These are phyloP conservation scores for Therioaphis trifolii DNA, from an alignment of 2,888 invertebrate genomes.

Conservation along the genomic window DNA sequence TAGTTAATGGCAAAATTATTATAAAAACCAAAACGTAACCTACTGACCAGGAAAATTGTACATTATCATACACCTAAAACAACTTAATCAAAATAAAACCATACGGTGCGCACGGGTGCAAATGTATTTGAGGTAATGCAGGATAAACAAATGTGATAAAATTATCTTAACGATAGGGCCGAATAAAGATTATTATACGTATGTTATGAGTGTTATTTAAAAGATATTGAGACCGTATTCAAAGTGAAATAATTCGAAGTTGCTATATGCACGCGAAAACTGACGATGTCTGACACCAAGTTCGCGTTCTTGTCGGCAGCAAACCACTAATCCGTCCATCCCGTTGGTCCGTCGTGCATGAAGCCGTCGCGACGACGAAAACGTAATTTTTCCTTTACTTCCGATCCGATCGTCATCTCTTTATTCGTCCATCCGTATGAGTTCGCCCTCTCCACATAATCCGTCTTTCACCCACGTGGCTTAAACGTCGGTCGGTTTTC, in stretches of 20 bases:
- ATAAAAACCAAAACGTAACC: slow-evolving; percentile 36
- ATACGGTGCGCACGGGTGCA: too few species aligned
- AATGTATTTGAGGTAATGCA: too few species aligned
- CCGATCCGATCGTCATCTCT: background rate
- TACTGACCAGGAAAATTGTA: background rate
- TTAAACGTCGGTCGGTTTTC: slow-evolving; percentile 12
- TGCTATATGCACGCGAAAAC: slow-evolving; percentile 22
- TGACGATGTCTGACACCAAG: background rate
- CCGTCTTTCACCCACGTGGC: background rate
- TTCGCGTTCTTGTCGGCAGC: background rate
- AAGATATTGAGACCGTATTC: slow-evolving; percentile 55
- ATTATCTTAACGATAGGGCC: slow-evolving; percentile 44
- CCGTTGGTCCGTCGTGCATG: background rate
- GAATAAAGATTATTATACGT: slow-evolving; percentile 39
- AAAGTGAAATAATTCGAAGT: slow-evolving; percentile 62
- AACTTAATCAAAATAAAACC: slow-evolving; percentile 41
- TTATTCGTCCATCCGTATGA: background rate
- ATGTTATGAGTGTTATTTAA: background rate
- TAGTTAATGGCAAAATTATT: too few species aligned
- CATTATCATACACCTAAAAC: slow-evolving; percentile 15
- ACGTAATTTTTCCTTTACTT: background rate
- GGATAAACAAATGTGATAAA: too few species aligned
- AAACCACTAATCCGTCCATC: background rate
- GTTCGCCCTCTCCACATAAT: background rate
- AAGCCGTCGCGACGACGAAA: slow-evolving; percentile 5